Base-by-base conservation (phyloP, 2,888 invertebrate species). In the Rugalucina vietnamica region DNA sequence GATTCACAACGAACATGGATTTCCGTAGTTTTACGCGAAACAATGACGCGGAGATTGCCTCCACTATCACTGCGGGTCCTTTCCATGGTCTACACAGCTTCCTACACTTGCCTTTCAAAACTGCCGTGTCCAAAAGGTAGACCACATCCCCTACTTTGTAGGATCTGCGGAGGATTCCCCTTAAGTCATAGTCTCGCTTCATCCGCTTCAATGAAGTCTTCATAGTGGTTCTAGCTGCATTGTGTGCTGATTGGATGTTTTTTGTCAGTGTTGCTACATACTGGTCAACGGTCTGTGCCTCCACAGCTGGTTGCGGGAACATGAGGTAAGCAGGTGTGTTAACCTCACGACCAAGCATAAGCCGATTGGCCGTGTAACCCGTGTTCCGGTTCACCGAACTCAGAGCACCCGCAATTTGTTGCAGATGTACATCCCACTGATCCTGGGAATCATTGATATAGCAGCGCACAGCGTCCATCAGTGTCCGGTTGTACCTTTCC, bases 401-500 rank as follows among this genome's bases (percentile, higher is more conserved):
- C 5, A 72, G 21, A 0, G 80, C 80, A 18, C 69, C 75, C 3
- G 80, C 80, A 65, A 80, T 57, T 8, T 60, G 75, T 27, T 65
- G 75, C 12, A 75, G 1, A 24, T 80, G 18, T 27, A 29, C 32
- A 32, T 75, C 75, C 75, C 80, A 80, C 34, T 80, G 24, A 12
- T 50, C 43, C n/a, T 69, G 75, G 21, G 57, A 24, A 2, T 60
- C 32, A 12, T 49, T 36, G 1, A 73, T 39, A 34, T 21, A 79
- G 32, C 73, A 79, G 5, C 79, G n/a, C 4, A 79, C 73, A 32
- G 79, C 57, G 14, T 73, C 57, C 39, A 75, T 43, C 24, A 80
- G 27, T 1, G 54, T 57, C 8, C 69, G 21, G 37, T 81, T 82
- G 32, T 73, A 82, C 0, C 73, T 32, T 34, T 84, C 84, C 18